Evolutionary conservation across 2,797 vertebrate species (phyloP).

Genomic region (Acanthurus leucopareius): DNA sequence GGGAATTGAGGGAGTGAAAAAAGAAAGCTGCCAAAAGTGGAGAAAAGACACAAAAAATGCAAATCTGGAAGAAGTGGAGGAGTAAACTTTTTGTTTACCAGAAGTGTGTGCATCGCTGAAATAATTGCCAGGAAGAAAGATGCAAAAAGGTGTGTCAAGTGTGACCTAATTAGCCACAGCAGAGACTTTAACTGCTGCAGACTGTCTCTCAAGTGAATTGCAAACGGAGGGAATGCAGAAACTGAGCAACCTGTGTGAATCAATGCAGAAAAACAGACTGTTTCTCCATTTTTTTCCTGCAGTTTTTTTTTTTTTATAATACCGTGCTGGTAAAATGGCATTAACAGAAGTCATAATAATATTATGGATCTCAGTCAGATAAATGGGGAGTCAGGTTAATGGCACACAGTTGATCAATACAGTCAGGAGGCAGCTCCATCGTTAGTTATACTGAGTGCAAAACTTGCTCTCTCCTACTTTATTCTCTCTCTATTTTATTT

Average conservation of each 20-base stretch:
- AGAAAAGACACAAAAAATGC: conserved; percentile 18
- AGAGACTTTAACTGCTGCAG: conserved; percentile 48
- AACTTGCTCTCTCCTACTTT: conserved; percentile 6
- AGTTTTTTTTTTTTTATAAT: conserved; percentile 31
- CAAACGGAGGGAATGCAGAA: conserved; percentile 35
- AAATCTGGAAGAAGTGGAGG: conserved; percentile 21
- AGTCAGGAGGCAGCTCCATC: conserved; percentile 45
- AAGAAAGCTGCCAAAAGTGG: conserved; percentile 10
- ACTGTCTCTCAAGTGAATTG: conserved; percentile 53
- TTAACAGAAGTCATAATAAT: conserved; percentile 41
- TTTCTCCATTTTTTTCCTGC: conserved; percentile 22
- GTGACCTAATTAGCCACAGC: conserved; percentile 72
- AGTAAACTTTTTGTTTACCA: conserved; percentile 65
- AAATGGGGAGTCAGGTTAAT: conserved; percentile 51
- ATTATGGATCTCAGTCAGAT: conserved; percentile 54
- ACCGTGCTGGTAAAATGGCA: conserved; percentile 19
- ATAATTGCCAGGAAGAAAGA: conserved; percentile 54
- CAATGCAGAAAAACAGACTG: conserved; percentile 22
- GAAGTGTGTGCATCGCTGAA: conserved; percentile 45
- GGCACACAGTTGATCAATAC: conserved; percentile 55
- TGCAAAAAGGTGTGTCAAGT: conserved; percentile 59
- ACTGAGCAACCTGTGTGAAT: conserved; percentile 49
- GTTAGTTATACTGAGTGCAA: conserved; percentile 42
- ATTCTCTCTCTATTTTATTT: conserved; percentile 1
- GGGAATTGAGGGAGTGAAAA: conserved; percentile 32